Evolutionary conservation across 2,888 invertebrate species (phyloP).

Genomic region (Parelbella ahira): DNA sequence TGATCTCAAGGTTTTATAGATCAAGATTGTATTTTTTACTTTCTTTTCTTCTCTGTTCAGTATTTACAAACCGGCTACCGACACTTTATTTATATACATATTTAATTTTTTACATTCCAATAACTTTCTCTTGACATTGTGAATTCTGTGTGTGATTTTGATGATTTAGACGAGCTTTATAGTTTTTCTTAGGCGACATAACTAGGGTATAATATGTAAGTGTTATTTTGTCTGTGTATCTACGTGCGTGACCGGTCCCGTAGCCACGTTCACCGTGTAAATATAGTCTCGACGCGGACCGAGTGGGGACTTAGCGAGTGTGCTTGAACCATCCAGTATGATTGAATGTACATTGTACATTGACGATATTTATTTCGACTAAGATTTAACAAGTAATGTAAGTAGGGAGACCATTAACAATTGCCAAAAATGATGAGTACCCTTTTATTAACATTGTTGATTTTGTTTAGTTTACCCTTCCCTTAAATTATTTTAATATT

Average conservation of each 20-base stretch:
- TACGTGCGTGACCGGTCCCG: conserved; percentile 54
- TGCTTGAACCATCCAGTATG: conserved; percentile 53
- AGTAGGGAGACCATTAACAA: conserved; percentile 70
- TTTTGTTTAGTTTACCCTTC: conserved; percentile 62
- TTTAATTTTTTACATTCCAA: conserved; percentile 74
- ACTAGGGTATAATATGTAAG: conserved; percentile 52
- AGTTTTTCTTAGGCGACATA: conserved; percentile 64
- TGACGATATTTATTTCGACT: conserved; percentile 72
- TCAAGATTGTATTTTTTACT: conserved; percentile 41
- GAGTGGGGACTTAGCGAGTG: conserved; percentile 43
- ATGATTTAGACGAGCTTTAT: conserved; percentile 65
- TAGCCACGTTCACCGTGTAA: conserved; percentile 57
- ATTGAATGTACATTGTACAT: conserved; percentile 60
- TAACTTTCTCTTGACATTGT: conserved; percentile 52
- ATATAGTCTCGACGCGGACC: conserved; percentile 54
- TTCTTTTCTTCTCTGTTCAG: conserved; percentile 42
- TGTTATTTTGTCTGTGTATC: conserved; percentile 58
- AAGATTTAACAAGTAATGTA: conserved; percentile 65
- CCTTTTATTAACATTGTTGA: conserved; percentile 70
- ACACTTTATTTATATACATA: too few relatives aligned
- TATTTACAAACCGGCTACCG: conserved; percentile 40
- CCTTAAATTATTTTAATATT: conserved; percentile 74
- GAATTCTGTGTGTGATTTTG: conserved; percentile 62
- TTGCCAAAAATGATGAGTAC: conserved; percentile 79
- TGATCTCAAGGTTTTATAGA: conserved; percentile 73